Conservation (phyloP, 2,888 invertebrate species). For the Bellardia pandia region DNA sequence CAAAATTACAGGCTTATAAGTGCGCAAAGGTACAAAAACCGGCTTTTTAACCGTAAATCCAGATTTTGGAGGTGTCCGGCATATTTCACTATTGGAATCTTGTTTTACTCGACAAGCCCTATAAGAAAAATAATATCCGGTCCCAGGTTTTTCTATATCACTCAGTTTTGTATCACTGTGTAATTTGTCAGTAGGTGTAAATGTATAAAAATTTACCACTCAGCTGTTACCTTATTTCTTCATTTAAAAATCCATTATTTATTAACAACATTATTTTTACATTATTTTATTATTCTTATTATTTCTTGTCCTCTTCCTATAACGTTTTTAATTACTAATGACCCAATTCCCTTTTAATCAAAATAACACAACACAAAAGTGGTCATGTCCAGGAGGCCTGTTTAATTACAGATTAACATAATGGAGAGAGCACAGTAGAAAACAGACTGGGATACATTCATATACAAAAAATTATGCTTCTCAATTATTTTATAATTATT, state of each 20-base stretch:
- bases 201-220: neutral
- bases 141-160: too few relatives aligned
- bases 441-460: neutral
- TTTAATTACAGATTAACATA: conserved; percentile 65
- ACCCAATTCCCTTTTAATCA: conserved; percentile 46
- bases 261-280: conserved; percentile 22
- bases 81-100: too few relatives aligned
- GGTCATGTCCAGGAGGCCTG: conserved; percentile 49
- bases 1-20: too few relatives aligned
- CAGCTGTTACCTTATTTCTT: neutral
- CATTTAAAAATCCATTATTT: conserved; percentile 37
- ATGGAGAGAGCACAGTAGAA: conserved; percentile 20
- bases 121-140: too few relatives aligned
- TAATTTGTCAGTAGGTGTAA: too few relatives aligned
- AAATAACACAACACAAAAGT: conserved; percentile 12
- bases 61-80: too few relatives aligned
- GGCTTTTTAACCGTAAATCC: too few relatives aligned
- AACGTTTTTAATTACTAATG: conserved; percentile 52
- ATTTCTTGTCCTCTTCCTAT: neutral
- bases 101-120: too few relatives aligned
- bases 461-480: conserved; percentile 14
- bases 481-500: conserved; percentile 64
- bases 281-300: neutral
- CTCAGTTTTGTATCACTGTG: too few relatives aligned
- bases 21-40: too few relatives aligned